These are phyloP conservation scores for Brevimyrus niger DNA, from an alignment of 2,113 vertebrate species.

Conservation along the genomic window DNA sequence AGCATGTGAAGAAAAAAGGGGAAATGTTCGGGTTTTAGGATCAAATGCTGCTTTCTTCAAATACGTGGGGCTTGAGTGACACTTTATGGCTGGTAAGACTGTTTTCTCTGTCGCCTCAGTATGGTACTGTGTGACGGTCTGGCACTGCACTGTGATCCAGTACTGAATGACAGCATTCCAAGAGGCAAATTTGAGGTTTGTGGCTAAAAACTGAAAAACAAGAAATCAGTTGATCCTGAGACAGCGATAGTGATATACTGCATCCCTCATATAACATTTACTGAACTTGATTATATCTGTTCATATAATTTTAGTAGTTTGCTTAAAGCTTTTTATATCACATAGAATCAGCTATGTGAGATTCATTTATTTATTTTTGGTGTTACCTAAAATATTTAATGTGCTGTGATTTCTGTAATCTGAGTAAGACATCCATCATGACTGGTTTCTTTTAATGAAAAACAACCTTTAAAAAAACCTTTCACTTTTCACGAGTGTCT, in stretches of 20 bases:
- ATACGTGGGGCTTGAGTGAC: neutral
- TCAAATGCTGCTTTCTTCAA: constrained; percentile 34
- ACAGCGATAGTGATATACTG: neutral
- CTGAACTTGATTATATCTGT: neutral
- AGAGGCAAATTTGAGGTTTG: neutral
- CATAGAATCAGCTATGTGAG: neutral
- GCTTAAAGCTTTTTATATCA: neutral
- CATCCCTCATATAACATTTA: neutral
- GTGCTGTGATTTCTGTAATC: neutral
- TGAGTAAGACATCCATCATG: neutral
- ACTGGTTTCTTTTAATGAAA: neutral
- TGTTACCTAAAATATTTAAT: neutral
- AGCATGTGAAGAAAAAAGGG: constrained; percentile 44
- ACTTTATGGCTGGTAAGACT: constrained; percentile 54
- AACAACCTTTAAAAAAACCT: neutral
- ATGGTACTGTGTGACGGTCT: neutral
- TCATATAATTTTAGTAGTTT: neutral
- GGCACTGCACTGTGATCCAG: neutral
- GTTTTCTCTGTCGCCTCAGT: constrained; percentile 22
- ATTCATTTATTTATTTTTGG: neutral
- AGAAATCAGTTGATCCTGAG: neutral
- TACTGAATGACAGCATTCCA: neutral
- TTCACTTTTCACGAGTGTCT: neutral
- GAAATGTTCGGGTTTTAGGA: constrained; percentile 36
- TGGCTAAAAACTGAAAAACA: neutral